Evolutionary conservation across 2,888 invertebrate species (phyloP).

Genomic region (Ommatoiulus sabulosus): DNA sequence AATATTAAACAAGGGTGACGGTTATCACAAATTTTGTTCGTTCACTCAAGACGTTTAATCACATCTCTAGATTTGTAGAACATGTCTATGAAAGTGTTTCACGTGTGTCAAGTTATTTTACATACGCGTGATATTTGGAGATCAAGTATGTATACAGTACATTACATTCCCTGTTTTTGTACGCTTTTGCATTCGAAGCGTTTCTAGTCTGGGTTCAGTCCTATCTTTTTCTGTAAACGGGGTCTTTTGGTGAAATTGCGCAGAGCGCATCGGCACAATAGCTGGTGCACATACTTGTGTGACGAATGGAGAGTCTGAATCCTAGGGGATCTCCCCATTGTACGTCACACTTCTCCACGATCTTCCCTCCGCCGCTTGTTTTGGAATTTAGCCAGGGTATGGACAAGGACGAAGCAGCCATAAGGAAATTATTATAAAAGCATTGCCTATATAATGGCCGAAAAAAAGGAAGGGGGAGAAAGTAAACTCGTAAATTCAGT

Average conservation of each 20-base stretch:
- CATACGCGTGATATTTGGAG: too few species aligned
- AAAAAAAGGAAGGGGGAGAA: slow-evolving; percentile 5
- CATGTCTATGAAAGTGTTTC: too few species aligned
- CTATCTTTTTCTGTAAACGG: slow-evolving; percentile 19
- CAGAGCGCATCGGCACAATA: not conserved
- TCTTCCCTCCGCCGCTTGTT: not conserved
- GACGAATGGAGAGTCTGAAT: slow-evolving; percentile 15
- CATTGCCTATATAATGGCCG: slow-evolving; percentile 15
- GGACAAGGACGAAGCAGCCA: slow-evolving; percentile 48
- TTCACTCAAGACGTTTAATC: too few species aligned
- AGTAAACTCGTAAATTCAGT: slow-evolving; percentile 31
- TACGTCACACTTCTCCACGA: slow-evolving; percentile 23
- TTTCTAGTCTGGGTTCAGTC: not conserved
- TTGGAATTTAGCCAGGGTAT: slow-evolving; percentile 35
- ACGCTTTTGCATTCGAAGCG: not conserved
- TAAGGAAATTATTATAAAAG: slow-evolving; percentile 47
- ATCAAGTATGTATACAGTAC: too few species aligned
- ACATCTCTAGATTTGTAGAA: too few species aligned
- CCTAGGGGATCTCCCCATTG: slow-evolving; percentile 41
- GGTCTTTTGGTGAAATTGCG: not conserved
- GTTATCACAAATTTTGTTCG: too few species aligned
- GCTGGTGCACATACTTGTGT: not conserved
- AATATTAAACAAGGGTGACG: too few species aligned
- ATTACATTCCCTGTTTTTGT: too few species aligned
- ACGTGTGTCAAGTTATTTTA: too few species aligned